A percentile compares a stretch with the other conserved stretches of the same genome.
Evolutionary conservation across 2,113 vertebrate species (phyloP).

Genomic region (Hipposideros armiger): DNA sequence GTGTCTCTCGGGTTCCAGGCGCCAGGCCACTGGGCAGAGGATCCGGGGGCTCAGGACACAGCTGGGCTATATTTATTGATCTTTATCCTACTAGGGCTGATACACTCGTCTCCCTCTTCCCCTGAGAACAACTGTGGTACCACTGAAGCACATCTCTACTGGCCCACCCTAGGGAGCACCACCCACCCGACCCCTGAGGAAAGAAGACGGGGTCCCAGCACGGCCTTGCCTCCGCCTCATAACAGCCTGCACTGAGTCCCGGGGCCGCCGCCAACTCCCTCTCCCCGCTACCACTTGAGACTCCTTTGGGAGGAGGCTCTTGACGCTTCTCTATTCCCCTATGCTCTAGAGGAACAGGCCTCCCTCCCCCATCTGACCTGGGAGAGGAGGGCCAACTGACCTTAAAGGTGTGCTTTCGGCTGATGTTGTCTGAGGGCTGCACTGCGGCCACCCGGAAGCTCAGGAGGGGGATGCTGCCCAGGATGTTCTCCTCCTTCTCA

Average conservation of each 20-base stretch:
- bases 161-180: no score
- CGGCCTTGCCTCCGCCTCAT: not conserved
- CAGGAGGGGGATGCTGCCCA: conserved; percentile 96
- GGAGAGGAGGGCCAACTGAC: conserved; percentile 86
- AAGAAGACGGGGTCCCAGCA: not conserved
- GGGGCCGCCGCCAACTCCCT: not conserved
- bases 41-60: not conserved
- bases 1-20: not conserved
- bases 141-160: not conserved
- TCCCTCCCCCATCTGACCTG: not conserved
- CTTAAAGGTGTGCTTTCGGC: conserved; percentile 97
- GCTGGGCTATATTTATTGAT: not conserved
- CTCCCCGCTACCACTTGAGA: not conserved
- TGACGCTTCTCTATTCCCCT: not conserved
- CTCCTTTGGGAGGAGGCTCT: not conserved
- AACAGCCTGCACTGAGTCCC: not conserved
- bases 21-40: not conserved
- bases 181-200: rapidly evolving
- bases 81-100: not conserved
- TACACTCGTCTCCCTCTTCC: no score
- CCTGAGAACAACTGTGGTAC: not conserved
- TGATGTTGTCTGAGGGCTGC: conserved; percentile 95
- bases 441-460: conserved; percentile 94
- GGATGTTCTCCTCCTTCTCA: conserved; percentile 95
- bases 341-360: not conserved